phyloP scores from a whole-genome alignment of 2,113 vertebrate species.

The Ctenomys sociabilis region DNA sequence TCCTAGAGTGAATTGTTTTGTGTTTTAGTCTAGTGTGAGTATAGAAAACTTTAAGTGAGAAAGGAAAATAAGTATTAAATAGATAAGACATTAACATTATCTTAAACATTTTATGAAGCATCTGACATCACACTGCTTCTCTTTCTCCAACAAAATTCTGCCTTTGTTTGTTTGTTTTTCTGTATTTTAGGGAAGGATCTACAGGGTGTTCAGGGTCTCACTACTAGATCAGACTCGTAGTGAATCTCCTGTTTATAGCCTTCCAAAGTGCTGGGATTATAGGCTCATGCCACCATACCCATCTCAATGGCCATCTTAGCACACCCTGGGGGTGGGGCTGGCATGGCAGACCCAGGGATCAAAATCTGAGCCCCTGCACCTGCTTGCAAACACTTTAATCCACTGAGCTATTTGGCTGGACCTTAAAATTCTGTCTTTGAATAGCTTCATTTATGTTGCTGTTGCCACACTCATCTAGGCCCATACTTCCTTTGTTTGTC shows the following conservation, averaged over 20 bases:
- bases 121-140: slow-evolving; percentile 3
- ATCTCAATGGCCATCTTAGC: no score
- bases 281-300: no score
- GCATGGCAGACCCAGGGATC: no score
- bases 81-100: slow-evolving; percentile 65
- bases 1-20: not conserved
- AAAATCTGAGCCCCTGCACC: no score
- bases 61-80: slow-evolving; percentile 63
- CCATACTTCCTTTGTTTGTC: not conserved
- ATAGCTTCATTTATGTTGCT: not conserved
- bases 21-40: not conserved
- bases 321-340: no score
- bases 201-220: no score
- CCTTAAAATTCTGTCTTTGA: not conserved
- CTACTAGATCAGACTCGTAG: no score
- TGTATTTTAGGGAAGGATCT: no score
- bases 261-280: no score
- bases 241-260: no score
- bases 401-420: no score
- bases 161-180: not conserved
- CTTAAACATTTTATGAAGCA: slow-evolving; percentile 38
- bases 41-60: not conserved
- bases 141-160: not conserved
- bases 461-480: not conserved
- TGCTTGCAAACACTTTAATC: no score